phyloP scores from a whole-genome alignment of 1,140 invertebrate genomes.

The Drosophila nebulosa region DNA sequence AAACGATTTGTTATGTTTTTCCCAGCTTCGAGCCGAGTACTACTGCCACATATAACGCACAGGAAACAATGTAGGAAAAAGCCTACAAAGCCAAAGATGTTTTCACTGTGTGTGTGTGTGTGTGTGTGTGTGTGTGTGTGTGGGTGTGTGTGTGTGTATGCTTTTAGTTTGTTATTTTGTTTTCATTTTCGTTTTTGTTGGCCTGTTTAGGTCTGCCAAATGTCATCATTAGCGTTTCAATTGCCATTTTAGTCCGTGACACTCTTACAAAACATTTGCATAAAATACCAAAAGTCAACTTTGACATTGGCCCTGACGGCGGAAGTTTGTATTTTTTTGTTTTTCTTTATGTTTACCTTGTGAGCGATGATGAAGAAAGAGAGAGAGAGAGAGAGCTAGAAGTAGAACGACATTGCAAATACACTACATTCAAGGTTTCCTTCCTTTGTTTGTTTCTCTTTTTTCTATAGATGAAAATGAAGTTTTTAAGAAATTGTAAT shows the following conservation, averaged over 20 bases:
- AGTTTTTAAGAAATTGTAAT: too few relatives aligned
- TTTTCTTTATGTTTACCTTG: slow-evolving; percentile 48
- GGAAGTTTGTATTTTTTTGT: slow-evolving; percentile 27
- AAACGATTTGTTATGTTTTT: slow-evolving; percentile 79
- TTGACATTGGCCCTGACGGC: slow-evolving; percentile 42
- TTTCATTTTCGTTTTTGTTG: slow-evolving; percentile 43
- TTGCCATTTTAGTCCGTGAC: slow-evolving; percentile 78
- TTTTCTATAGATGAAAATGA: too few relatives aligned
- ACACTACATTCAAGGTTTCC: neutral
- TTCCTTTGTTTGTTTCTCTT: too few relatives aligned
- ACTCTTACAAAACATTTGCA: slow-evolving; percentile 68
- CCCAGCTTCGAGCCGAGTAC: slow-evolving; percentile 37
- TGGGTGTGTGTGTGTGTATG: slow-evolving; percentile 31
- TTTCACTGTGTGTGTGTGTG: neutral
- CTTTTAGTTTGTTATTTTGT: slow-evolving; percentile 74
- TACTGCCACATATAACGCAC: slow-evolving; percentile 11
- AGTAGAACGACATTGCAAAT: neutral
- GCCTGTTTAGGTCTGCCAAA: slow-evolving; percentile 68
- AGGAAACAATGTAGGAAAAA: slow-evolving; percentile 68
- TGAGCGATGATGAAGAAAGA: neutral
- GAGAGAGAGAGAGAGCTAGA: neutral
- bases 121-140: slow-evolving; percentile 31
- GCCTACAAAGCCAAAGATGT: slow-evolving; percentile 43
- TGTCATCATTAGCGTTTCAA: slow-evolving; percentile 80
- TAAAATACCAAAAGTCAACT: slow-evolving; percentile 72